Conservation (phyloP, 2,797 vertebrate genomes). For the Nasua narica region DNA sequence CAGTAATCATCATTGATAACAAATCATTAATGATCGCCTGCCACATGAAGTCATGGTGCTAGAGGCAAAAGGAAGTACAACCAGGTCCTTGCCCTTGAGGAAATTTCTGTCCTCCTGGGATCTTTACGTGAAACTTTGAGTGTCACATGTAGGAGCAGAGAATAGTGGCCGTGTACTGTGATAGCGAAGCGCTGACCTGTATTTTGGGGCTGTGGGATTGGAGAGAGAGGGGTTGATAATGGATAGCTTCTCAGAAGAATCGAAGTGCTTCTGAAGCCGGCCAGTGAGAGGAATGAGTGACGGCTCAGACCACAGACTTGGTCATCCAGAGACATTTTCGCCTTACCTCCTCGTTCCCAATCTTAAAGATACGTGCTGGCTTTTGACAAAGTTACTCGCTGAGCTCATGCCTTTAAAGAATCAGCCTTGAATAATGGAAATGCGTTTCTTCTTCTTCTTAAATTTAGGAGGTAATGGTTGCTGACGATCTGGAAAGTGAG, state of each 20-base stretch:
- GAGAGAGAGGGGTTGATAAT: background rate
- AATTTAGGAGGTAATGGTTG: constrained; percentile 86
- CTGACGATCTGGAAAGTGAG: constrained; percentile 87
- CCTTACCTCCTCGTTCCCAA: background rate
- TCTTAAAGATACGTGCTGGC: background rate
- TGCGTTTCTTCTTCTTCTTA: constrained; percentile 66
- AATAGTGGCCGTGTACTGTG: background rate
- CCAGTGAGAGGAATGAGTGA: background rate
- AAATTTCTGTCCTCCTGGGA: background rate
- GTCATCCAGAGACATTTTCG: background rate
- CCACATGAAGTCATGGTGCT: background rate
- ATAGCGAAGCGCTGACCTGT: background rate
- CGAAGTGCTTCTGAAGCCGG: background rate
- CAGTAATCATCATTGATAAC: background rate
- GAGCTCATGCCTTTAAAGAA: background rate
- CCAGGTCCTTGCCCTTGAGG: background rate
- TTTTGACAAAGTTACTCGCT: background rate
- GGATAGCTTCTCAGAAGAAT: background rate
- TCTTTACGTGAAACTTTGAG: background rate
- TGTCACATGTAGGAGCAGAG: background rate
- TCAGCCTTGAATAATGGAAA: constrained; percentile 28
- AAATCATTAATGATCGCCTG: background rate
- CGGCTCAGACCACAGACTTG: background rate
- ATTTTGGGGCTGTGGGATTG: background rate
- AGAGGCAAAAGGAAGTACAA: background rate